phyloP scores from a whole-genome alignment of 2,113 vertebrate genomes.

The Seriola quinqueradiata region DNA sequence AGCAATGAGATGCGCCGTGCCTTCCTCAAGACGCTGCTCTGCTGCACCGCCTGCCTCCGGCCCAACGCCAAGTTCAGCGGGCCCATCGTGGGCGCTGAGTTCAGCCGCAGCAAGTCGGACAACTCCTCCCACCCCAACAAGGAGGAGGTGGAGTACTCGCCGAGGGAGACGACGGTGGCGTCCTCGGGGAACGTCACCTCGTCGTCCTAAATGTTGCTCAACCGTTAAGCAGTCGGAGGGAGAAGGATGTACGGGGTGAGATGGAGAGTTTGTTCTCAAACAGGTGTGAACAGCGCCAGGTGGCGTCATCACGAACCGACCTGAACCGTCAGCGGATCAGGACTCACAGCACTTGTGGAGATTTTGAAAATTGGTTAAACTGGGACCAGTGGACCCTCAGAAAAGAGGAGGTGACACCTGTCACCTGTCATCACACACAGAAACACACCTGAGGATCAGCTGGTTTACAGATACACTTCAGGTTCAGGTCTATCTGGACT shows the following conservation, averaged over 20 bases:
- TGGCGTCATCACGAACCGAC: not conserved
- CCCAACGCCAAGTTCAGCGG: constrained; percentile 87
- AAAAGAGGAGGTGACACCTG: not conserved
- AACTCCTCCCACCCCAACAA: constrained; percentile 97
- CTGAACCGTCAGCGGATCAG: constrained; percentile 18
- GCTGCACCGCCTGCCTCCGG: constrained; percentile 88
- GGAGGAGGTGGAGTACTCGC: constrained; percentile 90
- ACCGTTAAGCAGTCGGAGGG: not conserved
- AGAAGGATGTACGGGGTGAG: not conserved
- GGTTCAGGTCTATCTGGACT: not conserved
- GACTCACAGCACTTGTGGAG: constrained; percentile 34
- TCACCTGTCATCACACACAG: not conserved
- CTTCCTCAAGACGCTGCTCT: constrained; percentile 92
- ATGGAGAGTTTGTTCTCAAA: constrained; percentile 2
- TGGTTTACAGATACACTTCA: not conserved
- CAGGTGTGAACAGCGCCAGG: not conserved
- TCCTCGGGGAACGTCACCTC: constrained; percentile 93
- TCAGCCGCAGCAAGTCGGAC: constrained; percentile 96
- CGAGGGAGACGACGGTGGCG: constrained; percentile 88
- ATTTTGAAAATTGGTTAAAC: constrained; percentile 21
- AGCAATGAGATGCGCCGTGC: constrained; percentile 98
- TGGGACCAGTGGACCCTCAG: constrained; percentile 32
- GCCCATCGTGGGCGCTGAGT: constrained; percentile 92
- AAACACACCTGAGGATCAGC: not conserved
- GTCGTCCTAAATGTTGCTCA: constrained; percentile 86